phyloP scores from a whole-genome alignment of 2,888 invertebrate species.

The Dorcus hopei region DNA sequence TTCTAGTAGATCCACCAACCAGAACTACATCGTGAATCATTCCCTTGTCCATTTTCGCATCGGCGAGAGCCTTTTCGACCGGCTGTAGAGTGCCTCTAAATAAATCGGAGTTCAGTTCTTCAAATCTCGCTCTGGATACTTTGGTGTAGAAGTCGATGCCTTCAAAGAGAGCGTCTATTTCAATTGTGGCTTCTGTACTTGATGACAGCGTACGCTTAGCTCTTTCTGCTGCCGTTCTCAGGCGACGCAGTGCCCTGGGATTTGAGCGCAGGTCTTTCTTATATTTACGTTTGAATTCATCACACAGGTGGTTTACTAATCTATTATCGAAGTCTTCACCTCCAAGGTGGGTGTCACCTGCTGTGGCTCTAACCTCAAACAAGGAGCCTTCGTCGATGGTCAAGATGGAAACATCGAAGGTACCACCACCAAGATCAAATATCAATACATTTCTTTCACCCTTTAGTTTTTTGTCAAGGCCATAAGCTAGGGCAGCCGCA shows the following conservation, averaged over 20 bases:
- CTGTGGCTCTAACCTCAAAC: constrained; percentile 57
- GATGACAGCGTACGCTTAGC: constrained; percentile 76
- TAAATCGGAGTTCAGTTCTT: constrained; percentile 69
- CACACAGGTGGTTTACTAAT: constrained; percentile 64
- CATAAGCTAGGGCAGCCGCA: constrained; percentile 59
- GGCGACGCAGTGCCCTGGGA: constrained; percentile 64
- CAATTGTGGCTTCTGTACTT: constrained; percentile 71
- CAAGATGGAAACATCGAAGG: constrained; percentile 66
- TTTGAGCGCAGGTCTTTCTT: constrained; percentile 66
- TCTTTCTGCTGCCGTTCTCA: constrained; percentile 73
- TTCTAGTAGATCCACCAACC: constrained; percentile 78
- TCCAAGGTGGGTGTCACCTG: constrained; percentile 54
- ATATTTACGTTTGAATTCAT: constrained; percentile 70
- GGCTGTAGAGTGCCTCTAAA: constrained; percentile 69
- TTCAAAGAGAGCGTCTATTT: constrained; percentile 73
- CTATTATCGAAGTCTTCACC: constrained; percentile 56
- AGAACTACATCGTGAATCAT: constrained; percentile 76
- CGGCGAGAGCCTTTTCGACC: constrained; percentile 70
- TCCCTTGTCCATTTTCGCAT: constrained; percentile 74
- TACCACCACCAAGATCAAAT: constrained; percentile 59
- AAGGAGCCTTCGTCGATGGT: constrained; percentile 59
- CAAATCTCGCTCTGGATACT: constrained; percentile 71
- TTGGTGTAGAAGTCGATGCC: constrained; percentile 72
- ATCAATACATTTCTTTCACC: constrained; percentile 52
- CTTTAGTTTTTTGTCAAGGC: constrained; percentile 48